These are phyloP conservation scores for Eriosoma lanigerum DNA, from an alignment of 1,140 invertebrate species.

Conservation along the genomic window DNA sequence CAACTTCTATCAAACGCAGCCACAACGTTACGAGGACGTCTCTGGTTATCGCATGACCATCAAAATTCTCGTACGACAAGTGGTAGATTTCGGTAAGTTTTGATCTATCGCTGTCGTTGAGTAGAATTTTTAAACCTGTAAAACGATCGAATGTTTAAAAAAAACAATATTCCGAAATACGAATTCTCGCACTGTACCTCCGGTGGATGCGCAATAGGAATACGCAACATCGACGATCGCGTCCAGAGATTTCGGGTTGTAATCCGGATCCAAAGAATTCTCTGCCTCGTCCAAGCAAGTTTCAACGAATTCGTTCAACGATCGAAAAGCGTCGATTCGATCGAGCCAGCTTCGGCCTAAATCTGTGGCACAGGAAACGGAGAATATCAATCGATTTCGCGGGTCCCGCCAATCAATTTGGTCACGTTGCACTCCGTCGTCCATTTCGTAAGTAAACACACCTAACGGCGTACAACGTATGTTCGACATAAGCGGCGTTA, in stretches of 20 bases:
- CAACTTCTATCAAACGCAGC: constrained; percentile 11
- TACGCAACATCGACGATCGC: constrained; percentile 2
- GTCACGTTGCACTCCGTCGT: background rate
- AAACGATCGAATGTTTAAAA: background rate
- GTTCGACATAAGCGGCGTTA: background rate
- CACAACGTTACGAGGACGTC: constrained; percentile 28
- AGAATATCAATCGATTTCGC: background rate
- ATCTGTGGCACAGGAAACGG: background rate
- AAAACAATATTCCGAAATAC: too few species aligned
- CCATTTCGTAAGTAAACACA: background rate
- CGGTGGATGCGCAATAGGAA: background rate
- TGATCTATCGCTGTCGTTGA: background rate
- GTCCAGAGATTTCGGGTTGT: background rate
- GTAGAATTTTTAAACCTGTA: background rate
- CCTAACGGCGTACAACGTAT: constrained; percentile 1
- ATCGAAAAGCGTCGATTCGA: background rate
- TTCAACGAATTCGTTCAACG: background rate
- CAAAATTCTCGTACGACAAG: background rate
- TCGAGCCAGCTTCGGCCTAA: background rate
- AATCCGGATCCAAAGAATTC: background rate
- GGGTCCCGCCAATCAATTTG: background rate
- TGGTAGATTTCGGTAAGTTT: background rate
- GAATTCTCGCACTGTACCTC: background rate
- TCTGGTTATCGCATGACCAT: background rate
- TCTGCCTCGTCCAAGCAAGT: background rate